phyloP scores from a whole-genome alignment of 2,888 invertebrate genomes.

The Hofmannophila pseudospretella region DNA sequence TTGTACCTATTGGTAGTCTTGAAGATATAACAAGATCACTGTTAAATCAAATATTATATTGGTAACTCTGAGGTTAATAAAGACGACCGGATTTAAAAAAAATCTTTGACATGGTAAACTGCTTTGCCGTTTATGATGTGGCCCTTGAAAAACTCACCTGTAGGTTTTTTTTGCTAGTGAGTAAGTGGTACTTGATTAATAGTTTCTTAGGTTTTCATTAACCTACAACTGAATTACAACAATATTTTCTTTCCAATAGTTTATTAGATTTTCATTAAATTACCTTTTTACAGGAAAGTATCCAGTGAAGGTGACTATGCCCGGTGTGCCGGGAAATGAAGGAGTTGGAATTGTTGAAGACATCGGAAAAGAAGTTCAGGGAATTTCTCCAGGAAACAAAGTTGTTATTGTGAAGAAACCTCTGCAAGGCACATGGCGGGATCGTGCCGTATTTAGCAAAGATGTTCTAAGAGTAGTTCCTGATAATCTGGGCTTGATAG shows the following conservation, averaged over 20 bases:
- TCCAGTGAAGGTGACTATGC: constrained; percentile 82
- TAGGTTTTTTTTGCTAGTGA: neutral
- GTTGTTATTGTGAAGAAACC: constrained; percentile 88
- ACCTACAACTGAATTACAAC: too few relatives aligned
- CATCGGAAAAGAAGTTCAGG: constrained; percentile 79
- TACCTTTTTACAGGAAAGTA: constrained; percentile 55
- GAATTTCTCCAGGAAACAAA: constrained; percentile 82
- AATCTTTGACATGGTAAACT: too few relatives aligned
- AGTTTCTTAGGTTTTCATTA: too few relatives aligned
- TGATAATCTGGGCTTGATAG: constrained; percentile 80
- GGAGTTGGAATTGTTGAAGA: constrained; percentile 91
- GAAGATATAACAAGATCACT: too few relatives aligned
- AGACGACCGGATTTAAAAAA: too few relatives aligned
- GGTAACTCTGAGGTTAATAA: too few relatives aligned
- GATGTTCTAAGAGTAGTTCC: constrained; percentile 83
- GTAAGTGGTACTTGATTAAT: neutral
- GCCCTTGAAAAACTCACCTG: too few relatives aligned
- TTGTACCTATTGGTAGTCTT: too few relatives aligned
- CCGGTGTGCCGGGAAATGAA: constrained; percentile 95
- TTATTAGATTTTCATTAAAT: too few relatives aligned
- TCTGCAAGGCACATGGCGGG: constrained; percentile 93
- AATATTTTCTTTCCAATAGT: too few relatives aligned
- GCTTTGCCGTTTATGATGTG: too few relatives aligned
- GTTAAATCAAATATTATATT: too few relatives aligned
- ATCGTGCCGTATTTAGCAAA: constrained; percentile 79